Conservation (phyloP, 64 coral and sea anemone species). For the Dendrophyllia cribrosa region DNA sequence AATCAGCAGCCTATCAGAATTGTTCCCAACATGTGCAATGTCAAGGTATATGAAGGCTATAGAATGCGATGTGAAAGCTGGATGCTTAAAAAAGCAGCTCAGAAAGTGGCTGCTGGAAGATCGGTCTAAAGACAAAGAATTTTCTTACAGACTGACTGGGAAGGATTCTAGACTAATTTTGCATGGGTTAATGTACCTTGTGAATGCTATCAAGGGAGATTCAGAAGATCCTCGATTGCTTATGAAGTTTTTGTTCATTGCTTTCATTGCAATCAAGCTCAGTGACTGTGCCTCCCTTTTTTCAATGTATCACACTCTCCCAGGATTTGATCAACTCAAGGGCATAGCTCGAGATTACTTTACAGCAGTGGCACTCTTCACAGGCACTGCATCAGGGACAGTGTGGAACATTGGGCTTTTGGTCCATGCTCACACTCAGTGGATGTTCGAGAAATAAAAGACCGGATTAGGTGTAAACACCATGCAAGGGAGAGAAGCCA, state of each 20-base stretch:
- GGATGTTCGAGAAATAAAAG: constrained; percentile 30
- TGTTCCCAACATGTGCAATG: constrained; percentile 60
- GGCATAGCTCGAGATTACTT: constrained; percentile 17
- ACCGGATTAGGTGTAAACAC: constrained; percentile 46
- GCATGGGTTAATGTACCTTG: constrained; percentile 70
- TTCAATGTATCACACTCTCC: constrained; percentile 47
- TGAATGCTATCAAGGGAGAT: constrained; percentile 50
- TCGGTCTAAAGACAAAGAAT: constrained; percentile 42
- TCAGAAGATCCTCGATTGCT: constrained; percentile 20
- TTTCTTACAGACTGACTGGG: constrained; percentile 52
- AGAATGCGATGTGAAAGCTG: constrained; percentile 24
- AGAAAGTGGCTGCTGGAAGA: neutral
- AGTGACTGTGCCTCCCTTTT: constrained; percentile 42
- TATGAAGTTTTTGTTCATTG: constrained; percentile 21
- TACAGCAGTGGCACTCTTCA: constrained; percentile 27
- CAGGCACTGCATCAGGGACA: constrained; percentile 7
- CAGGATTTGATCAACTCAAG: constrained; percentile 2
- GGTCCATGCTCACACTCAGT: constrained; percentile 32
- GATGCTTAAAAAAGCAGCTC: constrained; percentile 40
- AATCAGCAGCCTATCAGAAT: neutral
- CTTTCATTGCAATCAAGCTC: constrained; percentile 44
- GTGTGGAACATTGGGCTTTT: constrained; percentile 61
- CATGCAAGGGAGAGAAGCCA: constrained; percentile 63
- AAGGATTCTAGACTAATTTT: constrained; percentile 58
- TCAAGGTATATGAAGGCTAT: constrained; percentile 42